phyloP scores from a whole-genome alignment of 2,888 invertebrate species.

The Ophraella communa region DNA sequence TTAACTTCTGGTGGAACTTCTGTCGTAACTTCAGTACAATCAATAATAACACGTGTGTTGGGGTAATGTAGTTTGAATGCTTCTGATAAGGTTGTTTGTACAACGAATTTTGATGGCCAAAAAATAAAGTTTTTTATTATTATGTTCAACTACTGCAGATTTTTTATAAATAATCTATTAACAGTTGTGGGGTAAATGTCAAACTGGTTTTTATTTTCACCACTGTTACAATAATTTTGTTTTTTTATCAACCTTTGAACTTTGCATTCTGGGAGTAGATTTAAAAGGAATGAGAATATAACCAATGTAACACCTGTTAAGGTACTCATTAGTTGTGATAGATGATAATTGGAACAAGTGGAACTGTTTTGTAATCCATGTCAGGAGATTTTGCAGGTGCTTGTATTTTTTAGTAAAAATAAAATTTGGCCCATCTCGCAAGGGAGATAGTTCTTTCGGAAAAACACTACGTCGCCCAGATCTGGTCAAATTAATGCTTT shows the following conservation, averaged over 20 bases:
- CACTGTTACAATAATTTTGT: too few species aligned
- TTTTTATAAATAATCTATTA: too few species aligned
- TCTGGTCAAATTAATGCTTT: constrained; percentile 9
- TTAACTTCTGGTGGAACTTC: constrained; percentile 9
- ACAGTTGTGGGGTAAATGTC: background rate
- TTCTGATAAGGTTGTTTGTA: constrained; percentile 16
- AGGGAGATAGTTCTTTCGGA: too few species aligned
- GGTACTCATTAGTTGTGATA: too few species aligned
- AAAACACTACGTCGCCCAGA: too few species aligned
- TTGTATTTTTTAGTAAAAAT: too few species aligned
- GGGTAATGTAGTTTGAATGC: constrained; percentile 3
- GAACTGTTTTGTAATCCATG: too few species aligned
- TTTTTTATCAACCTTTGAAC: background rate
- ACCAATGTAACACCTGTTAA: background rate
- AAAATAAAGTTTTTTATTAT: constrained; percentile 26
- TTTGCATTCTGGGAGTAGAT: background rate
- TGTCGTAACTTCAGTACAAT: constrained; percentile 24
- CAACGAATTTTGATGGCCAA: constrained; percentile 15
- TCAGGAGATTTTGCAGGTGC: too few species aligned
- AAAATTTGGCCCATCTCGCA: too few species aligned
- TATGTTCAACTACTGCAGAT: too few species aligned
- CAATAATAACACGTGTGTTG: constrained; percentile 21
- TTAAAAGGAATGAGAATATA: background rate
- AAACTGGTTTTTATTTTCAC: too few species aligned
- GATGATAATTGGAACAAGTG: too few species aligned